A percentile compares a stretch with the other conserved stretches of the same genome.
Evolutionary conservation across 2,888 invertebrate genomes (phyloP).

Genomic region (Agrochola lota): DNA sequence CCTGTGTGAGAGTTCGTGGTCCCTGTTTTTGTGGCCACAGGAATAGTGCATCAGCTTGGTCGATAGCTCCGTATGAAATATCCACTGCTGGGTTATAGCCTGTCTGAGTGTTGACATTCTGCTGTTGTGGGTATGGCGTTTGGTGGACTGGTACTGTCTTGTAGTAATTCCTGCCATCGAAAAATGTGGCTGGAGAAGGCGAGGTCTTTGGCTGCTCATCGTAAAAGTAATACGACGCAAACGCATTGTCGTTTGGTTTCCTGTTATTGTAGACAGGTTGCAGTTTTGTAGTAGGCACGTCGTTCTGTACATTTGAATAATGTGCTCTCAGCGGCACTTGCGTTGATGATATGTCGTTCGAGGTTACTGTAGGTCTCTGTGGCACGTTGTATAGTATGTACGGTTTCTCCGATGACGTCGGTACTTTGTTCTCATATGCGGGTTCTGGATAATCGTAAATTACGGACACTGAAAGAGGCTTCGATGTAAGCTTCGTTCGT

Average conservation of each 20-base stretch:
- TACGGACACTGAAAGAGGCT: conserved; percentile 87
- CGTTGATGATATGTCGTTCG: conserved; percentile 89
- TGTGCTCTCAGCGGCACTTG: conserved; percentile 91
- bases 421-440: conserved; percentile 84
- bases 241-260: conserved; percentile 85
- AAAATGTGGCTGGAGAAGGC: conserved; percentile 89
- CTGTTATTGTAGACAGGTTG: conserved; percentile 87
- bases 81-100: conserved; percentile 83
- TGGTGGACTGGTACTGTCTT: conserved; percentile 81
- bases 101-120: conserved; percentile 79
- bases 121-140: conserved; percentile 76
- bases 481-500: conserved; percentile 87
- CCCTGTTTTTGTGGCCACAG: conserved; percentile 89
- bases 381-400: conserved; percentile 89
- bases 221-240: conserved; percentile 92
- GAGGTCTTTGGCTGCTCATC: conserved; percentile 91
- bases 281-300: conserved; percentile 89
- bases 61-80: conserved; percentile 86
- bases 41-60: conserved; percentile 86
- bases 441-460: conserved; percentile 87
- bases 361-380: conserved; percentile 80
- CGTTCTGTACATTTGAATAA: conserved; percentile 90
- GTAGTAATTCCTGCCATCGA: conserved; percentile 87
- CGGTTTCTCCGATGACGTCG: conserved; percentile 87
- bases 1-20: conserved; percentile 87